Evolutionary conservation across 2,113 vertebrate genomes (phyloP).

Genomic region (Lamprotornis superbus): DNA sequence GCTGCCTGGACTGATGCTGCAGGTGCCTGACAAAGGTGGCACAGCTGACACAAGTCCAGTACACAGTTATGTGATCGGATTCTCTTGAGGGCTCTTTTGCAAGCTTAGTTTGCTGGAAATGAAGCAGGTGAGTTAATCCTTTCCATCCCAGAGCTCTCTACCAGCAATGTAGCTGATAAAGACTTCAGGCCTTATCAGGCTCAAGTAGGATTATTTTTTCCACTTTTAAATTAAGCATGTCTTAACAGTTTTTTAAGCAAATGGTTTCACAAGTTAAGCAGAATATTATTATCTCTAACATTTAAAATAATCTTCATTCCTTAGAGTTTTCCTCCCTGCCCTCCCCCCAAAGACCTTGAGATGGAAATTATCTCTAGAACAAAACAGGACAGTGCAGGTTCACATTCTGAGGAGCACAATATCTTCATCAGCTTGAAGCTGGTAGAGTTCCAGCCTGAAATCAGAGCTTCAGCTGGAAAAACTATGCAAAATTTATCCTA

Average conservation of each 20-base stretch:
- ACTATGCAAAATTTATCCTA: background rate
- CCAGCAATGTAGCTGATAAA: background rate
- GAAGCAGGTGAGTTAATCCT: constrained; percentile 3
- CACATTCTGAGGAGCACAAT: background rate
- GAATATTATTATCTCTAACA: background rate
- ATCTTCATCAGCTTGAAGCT: background rate
- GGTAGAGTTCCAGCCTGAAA: background rate
- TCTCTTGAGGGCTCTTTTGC: background rate
- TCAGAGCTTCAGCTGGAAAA: background rate
- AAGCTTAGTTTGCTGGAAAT: background rate
- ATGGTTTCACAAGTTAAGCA: background rate
- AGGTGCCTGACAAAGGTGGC: background rate
- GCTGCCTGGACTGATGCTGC: background rate
- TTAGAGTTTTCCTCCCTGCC: background rate
- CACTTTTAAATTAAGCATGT: background rate
- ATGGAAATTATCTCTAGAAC: background rate
- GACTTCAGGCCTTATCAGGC: background rate
- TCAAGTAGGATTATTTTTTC: background rate
- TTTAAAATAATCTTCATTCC: background rate
- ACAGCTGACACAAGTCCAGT: background rate
- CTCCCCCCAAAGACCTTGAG: background rate
- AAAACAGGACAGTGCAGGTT: background rate
- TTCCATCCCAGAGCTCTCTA: background rate
- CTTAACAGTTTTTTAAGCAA: background rate
- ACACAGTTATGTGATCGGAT: background rate